Percentiles rank a stretch among this genome's conserved stretches.
phyloP scores from a whole-genome alignment of 2,888 invertebrate species.

The Parnassius orleans region DNA sequence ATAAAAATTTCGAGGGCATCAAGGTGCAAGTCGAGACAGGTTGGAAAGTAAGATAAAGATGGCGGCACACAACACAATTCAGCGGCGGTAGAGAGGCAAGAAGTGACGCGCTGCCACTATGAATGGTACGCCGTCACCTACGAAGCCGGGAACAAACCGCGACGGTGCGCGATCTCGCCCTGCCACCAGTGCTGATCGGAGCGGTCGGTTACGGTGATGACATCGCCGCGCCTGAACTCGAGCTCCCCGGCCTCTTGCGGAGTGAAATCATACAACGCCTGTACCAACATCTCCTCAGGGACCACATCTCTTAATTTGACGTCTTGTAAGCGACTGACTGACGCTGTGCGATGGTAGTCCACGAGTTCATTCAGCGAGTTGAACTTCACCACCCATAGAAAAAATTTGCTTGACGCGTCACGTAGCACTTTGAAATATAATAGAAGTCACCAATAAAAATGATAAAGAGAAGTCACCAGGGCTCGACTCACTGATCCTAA shows the following conservation, averaged over 20 bases:
- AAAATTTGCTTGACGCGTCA: conserved; percentile 99
- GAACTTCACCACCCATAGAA: conserved; percentile 99
- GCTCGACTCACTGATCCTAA: conserved; percentile 98
- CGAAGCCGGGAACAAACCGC: conserved; percentile 98
- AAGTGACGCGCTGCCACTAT: conserved; percentile 76
- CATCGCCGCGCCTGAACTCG: conserved; percentile 98
- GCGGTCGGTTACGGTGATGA: conserved; percentile 97
- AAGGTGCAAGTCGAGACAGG: conserved; percentile 9
- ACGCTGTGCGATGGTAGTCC: conserved; percentile 98
- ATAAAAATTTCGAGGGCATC: neutral
- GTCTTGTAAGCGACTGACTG: conserved; percentile 97
- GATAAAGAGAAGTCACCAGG: too few species aligned
- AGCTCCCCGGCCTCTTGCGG: conserved; percentile 99
- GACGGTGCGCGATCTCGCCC: conserved; percentile 96
- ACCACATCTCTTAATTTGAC: conserved; percentile 98
- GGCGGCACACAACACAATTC: conserved; percentile 36
- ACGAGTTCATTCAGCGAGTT: conserved; percentile 99
- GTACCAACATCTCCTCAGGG: conserved; percentile 97
- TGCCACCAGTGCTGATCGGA: conserved; percentile 95
- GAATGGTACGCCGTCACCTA: conserved; percentile 98
- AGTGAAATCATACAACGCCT: conserved; percentile 98
- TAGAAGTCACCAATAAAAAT: too few species aligned
- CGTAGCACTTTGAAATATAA: conserved; percentile 98
- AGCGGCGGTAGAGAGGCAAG: conserved; percentile 45
- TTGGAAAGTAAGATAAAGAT: conserved; percentile 31